Evolutionary conservation across 2,797 vertebrate genomes (phyloP).

Genomic region (Dromococcyx pavoninus): DNA sequence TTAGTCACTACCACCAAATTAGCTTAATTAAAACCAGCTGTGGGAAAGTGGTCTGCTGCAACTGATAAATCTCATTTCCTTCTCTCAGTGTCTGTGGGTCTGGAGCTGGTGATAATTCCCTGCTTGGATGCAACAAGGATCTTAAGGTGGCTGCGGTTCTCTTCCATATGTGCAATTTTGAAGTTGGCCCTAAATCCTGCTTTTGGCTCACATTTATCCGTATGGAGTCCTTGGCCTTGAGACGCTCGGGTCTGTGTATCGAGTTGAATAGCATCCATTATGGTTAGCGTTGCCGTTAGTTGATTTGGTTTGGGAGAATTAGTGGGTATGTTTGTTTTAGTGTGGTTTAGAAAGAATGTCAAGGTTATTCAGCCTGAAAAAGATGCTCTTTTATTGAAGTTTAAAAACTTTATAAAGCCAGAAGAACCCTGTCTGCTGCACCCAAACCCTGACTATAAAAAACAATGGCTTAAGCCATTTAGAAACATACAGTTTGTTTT

Average conservation of each 20-base stretch:
- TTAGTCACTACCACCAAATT: constrained; percentile 9
- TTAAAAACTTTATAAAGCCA: background rate
- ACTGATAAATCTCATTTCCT: constrained; percentile 38
- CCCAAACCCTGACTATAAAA: background rate
- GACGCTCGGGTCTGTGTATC: background rate
- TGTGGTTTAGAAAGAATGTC: background rate
- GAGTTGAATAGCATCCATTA: background rate
- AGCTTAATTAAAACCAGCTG: constrained; percentile 44
- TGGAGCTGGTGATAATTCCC: constrained; percentile 12
- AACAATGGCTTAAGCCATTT: background rate
- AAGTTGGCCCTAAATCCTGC: constrained; percentile 36
- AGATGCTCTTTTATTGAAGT: background rate
- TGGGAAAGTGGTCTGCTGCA: constrained; percentile 4
- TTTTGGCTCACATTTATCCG: background rate
- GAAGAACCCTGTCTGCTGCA: background rate
- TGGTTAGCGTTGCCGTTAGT: background rate
- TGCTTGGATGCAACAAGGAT: background rate
- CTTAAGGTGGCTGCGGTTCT: constrained; percentile 19
- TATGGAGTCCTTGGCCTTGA: constrained; percentile 42
- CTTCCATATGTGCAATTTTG: constrained; percentile 46
- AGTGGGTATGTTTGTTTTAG: constrained; percentile 11
- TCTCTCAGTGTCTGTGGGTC: background rate
- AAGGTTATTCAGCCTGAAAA: background rate
- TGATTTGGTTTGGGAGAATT: background rate
- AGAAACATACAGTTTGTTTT: background rate